Conservation (phyloP, 2,113 vertebrate species). For the Hydrochoerus hydrochaeris region DNA sequence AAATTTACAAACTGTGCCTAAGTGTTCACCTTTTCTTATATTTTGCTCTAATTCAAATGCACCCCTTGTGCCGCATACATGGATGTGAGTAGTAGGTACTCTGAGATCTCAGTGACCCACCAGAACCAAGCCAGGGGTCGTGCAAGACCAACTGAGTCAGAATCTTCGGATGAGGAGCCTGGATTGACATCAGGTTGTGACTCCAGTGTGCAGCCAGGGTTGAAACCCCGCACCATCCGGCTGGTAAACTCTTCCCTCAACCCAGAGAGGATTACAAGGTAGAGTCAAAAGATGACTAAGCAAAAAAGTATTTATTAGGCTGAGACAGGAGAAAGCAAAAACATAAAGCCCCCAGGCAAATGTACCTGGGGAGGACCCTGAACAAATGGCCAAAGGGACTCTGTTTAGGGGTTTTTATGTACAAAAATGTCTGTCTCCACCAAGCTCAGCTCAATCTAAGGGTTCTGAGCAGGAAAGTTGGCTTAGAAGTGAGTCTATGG, state of each 20-base stretch:
- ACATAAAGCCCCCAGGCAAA: background rate
- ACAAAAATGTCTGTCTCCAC: background rate
- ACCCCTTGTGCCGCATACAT: accelerated
- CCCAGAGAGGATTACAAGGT: background rate
- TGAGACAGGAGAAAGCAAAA: background rate
- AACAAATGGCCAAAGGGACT: background rate
- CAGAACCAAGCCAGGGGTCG: background rate
- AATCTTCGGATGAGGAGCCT: background rate
- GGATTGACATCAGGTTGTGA: background rate
- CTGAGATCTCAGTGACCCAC: background rate
- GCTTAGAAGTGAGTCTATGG: background rate
- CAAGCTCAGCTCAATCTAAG: background rate
- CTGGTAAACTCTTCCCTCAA: background rate
- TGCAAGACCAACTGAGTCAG: background rate
- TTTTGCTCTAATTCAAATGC: background rate
- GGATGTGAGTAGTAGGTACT: background rate
- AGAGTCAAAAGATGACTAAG: background rate
- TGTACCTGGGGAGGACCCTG: background rate
- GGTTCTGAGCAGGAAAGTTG: background rate
- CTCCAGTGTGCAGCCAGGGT: background rate
- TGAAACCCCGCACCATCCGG: background rate
- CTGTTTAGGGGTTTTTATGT: background rate
- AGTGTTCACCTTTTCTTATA: background rate
- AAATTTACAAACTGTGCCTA: background rate
- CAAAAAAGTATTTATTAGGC: background rate